Conservation (phyloP, 2,797 vertebrate genomes). For the Tadarida brasiliensis region DNA sequence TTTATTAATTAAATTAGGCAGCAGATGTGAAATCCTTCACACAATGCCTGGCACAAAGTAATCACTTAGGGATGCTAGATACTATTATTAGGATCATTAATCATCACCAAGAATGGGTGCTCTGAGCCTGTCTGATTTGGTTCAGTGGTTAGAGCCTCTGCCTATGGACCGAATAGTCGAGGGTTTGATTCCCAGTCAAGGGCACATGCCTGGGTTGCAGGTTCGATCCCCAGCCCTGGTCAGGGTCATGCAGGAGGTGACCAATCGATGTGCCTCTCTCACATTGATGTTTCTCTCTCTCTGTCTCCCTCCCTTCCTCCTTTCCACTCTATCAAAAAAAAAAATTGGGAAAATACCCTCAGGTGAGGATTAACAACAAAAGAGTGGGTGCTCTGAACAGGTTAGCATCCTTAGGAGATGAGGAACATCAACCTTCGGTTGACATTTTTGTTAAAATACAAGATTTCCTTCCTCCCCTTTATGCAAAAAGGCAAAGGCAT, state of each 20-base stretch:
- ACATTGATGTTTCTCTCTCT: too few relatives aligned
- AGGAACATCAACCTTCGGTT: neutral
- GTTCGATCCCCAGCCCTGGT: too few relatives aligned
- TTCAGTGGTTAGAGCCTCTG: too few relatives aligned
- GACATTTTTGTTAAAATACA: neutral
- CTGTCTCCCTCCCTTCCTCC: too few relatives aligned
- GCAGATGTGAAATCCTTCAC: neutral
- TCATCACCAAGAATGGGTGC: neutral
- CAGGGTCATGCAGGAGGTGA: too few relatives aligned
- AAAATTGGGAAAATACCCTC: too few relatives aligned
- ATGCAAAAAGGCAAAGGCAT: constrained; percentile 60
- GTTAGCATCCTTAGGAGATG: neutral
- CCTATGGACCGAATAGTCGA: too few relatives aligned
- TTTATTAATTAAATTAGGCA: neutral
- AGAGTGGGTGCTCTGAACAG: neutral
- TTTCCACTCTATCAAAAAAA: too few relatives aligned
- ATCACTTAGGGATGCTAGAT: neutral
- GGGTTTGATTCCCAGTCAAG: too few relatives aligned
- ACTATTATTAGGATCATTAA: neutral
- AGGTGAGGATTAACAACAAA: too few relatives aligned
- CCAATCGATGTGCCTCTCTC: too few relatives aligned
- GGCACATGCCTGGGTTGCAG: too few relatives aligned
- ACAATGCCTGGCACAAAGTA: neutral
- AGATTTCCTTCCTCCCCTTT: constrained; percentile 36
- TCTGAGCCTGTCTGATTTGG: neutral